phyloP scores from a whole-genome alignment of 1,140 invertebrate species.

The Tetramorium alpestre region DNA sequence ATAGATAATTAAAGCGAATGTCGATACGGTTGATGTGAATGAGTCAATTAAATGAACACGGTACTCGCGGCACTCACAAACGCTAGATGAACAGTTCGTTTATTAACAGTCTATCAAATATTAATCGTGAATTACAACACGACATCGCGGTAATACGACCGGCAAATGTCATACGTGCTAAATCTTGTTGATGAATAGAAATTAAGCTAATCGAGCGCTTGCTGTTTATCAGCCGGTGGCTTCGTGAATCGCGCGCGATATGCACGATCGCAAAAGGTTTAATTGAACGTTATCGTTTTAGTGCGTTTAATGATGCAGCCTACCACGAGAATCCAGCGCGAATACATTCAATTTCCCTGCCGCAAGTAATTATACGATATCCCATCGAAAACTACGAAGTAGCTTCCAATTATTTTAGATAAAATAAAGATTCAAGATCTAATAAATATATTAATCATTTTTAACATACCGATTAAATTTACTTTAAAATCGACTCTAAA shows the following conservation, averaged over 20 bases:
- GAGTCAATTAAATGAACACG: constrained; percentile 3
- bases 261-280: constrained; percentile 18
- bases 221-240: constrained; percentile 32
- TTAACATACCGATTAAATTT: constrained; percentile 4
- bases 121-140: constrained; percentile 36
- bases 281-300: constrained; percentile 47
- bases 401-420: not conserved
- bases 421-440: not conserved
- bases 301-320: constrained; percentile 30
- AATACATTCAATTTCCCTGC: constrained; percentile 16
- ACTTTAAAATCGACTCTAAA: not conserved
- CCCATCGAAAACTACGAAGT: not conserved
- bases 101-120: constrained; percentile 43
- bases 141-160: constrained; percentile 2
- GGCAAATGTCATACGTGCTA: constrained; percentile 36
- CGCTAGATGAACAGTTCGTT: constrained; percentile 18
- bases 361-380: not conserved
- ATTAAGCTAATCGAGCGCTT: constrained; percentile 44
- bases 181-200: constrained; percentile 50
- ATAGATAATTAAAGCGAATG: not conserved
- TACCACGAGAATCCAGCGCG: not conserved
- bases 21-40: not conserved
- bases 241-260: constrained; percentile 16
- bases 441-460: not conserved
- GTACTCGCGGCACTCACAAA: not conserved